Percentiles rank a stretch among this genome's conserved stretches.
These are phyloP conservation scores for Lamellibrachia satsuma DNA, from an alignment of 2,888 invertebrate species.

Conservation along the genomic window DNA sequence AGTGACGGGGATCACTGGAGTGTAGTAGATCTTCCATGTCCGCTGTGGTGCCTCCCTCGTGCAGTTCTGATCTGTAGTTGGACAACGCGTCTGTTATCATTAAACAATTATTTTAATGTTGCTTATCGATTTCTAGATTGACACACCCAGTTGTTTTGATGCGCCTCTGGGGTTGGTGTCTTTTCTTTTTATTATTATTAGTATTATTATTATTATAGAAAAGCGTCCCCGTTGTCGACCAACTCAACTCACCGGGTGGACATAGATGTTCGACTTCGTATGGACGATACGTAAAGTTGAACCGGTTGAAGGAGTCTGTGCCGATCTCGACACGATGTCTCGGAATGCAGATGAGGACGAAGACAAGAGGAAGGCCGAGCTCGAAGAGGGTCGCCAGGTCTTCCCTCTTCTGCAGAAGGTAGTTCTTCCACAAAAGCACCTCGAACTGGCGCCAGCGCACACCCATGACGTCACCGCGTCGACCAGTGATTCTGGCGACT, in stretches of 20 bases:
- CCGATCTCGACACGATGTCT: not conserved
- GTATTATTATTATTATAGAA: too few relatives aligned
- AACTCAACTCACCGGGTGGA: slow-evolving; percentile 12
- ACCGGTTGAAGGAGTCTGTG: not conserved
- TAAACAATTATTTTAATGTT: not conserved
- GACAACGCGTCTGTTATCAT: not conserved
- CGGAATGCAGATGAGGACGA: slow-evolving; percentile 27
- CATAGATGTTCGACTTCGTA: not conserved
- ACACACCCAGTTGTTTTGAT: too few relatives aligned
- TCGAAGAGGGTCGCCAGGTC: slow-evolving; percentile 26
- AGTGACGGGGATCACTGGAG: not conserved
- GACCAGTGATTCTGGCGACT: not conserved
- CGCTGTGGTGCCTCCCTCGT: not conserved
- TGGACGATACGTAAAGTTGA: not conserved
- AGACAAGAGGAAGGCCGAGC: slow-evolving; percentile 30
- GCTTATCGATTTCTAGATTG: too few relatives aligned
- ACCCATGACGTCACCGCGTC: not conserved
- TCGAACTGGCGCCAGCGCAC: slow-evolving; percentile 23
- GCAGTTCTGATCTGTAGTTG: not conserved
- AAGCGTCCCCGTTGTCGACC: not conserved
- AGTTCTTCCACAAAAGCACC: slow-evolving; percentile 35
- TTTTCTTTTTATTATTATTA: too few relatives aligned
- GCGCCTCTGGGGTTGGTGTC: too few relatives aligned
- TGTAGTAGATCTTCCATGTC: not conserved
- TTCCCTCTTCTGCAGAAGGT: slow-evolving; percentile 26